A percentile compares a stretch with the other conserved stretches of the same genome.
phyloP scores from a whole-genome alignment of 2,888 invertebrate species.

The Pegoplata infirma region DNA sequence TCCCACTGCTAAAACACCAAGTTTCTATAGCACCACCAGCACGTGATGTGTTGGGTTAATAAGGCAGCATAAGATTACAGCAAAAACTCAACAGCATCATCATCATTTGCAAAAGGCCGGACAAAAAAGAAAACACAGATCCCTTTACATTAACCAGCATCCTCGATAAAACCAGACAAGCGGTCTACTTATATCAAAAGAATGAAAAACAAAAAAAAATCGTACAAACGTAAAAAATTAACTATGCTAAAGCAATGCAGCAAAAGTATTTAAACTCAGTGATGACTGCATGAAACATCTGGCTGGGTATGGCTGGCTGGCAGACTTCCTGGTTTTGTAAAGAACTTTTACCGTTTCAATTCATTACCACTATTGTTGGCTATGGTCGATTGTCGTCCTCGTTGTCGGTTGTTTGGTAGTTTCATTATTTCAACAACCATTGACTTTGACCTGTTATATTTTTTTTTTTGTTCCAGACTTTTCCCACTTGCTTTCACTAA shows the following conservation, averaged over 20 bases:
- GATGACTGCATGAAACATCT: not conserved
- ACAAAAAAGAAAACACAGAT: not conserved
- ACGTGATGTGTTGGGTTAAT: slow-evolving; percentile 51
- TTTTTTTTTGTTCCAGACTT: not conserved
- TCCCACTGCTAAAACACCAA: not conserved
- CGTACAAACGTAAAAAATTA: not conserved
- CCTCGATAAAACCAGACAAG: slow-evolving; percentile 26
- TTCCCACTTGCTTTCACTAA: slow-evolving; percentile 34
- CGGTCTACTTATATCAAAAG: slow-evolving; percentile 19
- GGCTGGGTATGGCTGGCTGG: slow-evolving; percentile 9
- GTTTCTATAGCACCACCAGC: no score
- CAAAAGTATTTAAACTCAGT: not conserved
- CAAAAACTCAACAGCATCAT: not conserved
- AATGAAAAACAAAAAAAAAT: slow-evolving; percentile 20
- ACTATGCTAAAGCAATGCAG: slow-evolving; percentile 13
- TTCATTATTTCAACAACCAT: slow-evolving; percentile 5
- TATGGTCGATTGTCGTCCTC: slow-evolving; percentile 4
- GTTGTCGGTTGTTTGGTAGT: no score
- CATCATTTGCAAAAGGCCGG: not conserved
- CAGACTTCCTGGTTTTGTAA: slow-evolving; percentile 1
- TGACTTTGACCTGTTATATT: slow-evolving; percentile 51
- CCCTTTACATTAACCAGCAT: slow-evolving; percentile 2
- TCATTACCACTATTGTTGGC: slow-evolving; percentile 3
- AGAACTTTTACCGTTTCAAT: slow-evolving; percentile 19
- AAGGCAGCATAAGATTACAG: slow-evolving; percentile 37